Evolutionary conservation across 2,113 vertebrate genomes (phyloP), one percentile per base, ranked within the genome.

Genomic region (Tylochromis polylepis): DNA sequence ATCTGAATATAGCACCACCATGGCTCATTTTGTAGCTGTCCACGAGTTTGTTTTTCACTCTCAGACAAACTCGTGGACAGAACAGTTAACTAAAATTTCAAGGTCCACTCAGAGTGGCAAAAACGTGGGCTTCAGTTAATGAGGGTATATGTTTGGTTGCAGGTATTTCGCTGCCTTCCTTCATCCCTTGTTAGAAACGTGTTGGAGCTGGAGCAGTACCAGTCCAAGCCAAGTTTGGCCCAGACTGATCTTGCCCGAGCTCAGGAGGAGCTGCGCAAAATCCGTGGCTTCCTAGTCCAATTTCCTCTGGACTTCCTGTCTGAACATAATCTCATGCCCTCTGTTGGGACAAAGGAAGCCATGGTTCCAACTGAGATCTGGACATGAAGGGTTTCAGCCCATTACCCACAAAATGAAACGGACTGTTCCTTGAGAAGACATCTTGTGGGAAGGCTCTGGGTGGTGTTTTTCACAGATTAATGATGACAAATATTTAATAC

Each of bases 101-200:
- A 8, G 5, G 38, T 6, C 67, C 41, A 72, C 67, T 18, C 55
- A 58, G 41, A 59, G 41, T 31, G 5, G 1, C 57, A 46, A 20
- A 81, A 81, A 41, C 6, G 16, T 41, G 0, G 8, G 27, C 27
- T 77, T 53, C 20, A 41, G 15, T 11, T 34, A 58, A 20, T 67
- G 16, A 7, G n/a, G n/a, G 16, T 38, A 15, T 84, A 36, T 90
- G 81, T 84, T 55, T 91, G 46, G 3, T 51, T 80, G 16, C 88
- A 99, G 99, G 98, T 99, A 6, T 99, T 99, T 81, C 97, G 97
- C 57, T 99, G 98, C 93, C 97, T 99, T 82, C 99, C 99, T 24
- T 98, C 94, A 24, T 98, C 99, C 43, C 94, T 98, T 91, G 98
- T 99, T 81, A 97, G 96, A 81, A 99, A 97, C 91, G 97, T 97